phyloP scores from a whole-genome alignment of 2,797 vertebrate genomes.

The Clarias platycephalus region DNA sequence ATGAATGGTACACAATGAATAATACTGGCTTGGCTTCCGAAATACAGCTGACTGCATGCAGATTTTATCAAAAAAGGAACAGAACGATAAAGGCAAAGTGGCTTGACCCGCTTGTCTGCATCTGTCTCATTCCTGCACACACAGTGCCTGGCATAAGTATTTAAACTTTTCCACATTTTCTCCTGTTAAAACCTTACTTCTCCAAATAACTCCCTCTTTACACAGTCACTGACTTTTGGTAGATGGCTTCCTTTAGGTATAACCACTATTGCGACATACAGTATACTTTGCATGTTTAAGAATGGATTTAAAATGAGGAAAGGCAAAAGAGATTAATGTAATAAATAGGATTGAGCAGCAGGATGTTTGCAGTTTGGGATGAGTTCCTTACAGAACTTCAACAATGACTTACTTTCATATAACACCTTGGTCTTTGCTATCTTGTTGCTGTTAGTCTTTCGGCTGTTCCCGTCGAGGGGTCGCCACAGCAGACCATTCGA shows the following conservation, averaged over 20 bases:
- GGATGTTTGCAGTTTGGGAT: background rate
- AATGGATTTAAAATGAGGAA: background rate
- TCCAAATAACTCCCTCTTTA: background rate
- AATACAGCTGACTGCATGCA: constrained; percentile 7
- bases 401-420: background rate
- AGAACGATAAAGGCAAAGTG: background rate
- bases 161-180: background rate
- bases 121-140: background rate
- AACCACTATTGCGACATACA: background rate
- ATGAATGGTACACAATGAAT: constrained; percentile 8
- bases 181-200: background rate
- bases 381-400: background rate
- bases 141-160: background rate
- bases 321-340: background rate
- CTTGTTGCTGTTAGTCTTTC: too few relatives aligned
- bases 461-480: too few relatives aligned
- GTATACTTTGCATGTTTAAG: background rate
- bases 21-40: background rate
- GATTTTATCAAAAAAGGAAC: background rate
- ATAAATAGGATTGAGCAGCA: background rate
- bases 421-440: background rate
- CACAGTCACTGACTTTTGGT: background rate
- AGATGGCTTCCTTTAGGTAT: background rate
- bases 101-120: background rate
- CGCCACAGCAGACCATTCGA: too few relatives aligned